Conservation (phyloP, 2,113 vertebrate species). For the Procapra przewalskii region DNA sequence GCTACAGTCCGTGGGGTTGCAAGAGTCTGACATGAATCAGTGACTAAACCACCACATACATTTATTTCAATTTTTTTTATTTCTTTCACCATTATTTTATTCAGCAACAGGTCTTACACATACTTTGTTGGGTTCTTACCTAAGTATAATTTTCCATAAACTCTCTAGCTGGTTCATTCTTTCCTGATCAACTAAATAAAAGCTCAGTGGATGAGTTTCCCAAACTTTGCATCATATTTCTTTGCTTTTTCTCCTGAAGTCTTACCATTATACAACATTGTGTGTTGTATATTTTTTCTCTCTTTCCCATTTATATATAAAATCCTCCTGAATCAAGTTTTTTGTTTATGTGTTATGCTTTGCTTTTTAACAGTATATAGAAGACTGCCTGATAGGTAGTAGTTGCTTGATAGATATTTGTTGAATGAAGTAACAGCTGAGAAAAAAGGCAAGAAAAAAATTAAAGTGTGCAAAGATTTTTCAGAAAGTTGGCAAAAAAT, state of each 20-base stretch:
- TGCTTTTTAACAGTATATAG: not conserved
- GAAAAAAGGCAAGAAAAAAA: conserved; percentile 7
- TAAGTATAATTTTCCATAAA: not conserved
- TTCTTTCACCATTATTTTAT: not conserved
- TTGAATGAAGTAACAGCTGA: conserved; percentile 21
- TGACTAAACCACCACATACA: not conserved
- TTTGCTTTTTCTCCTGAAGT: not conserved
- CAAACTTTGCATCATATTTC: not conserved
- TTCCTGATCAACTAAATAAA: not conserved
- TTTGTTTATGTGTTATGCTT: not conserved
- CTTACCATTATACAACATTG: not conserved
- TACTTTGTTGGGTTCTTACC: not conserved
- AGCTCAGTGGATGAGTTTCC: not conserved
- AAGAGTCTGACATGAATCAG: not conserved
- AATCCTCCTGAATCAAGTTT: not conserved
- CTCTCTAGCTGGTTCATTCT: not conserved
- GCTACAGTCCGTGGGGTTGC: accelerated
- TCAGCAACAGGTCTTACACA: not conserved
- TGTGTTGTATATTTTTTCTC: not conserved
- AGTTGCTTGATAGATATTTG: not conserved
- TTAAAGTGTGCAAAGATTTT: not conserved
- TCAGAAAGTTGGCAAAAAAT: not conserved
- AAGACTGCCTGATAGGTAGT: not conserved
- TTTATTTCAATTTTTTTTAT: not conserved
- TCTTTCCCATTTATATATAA: not conserved